Conservation (phyloP, 1,140 invertebrate genomes). For the Drosophila albomicans region DNA sequence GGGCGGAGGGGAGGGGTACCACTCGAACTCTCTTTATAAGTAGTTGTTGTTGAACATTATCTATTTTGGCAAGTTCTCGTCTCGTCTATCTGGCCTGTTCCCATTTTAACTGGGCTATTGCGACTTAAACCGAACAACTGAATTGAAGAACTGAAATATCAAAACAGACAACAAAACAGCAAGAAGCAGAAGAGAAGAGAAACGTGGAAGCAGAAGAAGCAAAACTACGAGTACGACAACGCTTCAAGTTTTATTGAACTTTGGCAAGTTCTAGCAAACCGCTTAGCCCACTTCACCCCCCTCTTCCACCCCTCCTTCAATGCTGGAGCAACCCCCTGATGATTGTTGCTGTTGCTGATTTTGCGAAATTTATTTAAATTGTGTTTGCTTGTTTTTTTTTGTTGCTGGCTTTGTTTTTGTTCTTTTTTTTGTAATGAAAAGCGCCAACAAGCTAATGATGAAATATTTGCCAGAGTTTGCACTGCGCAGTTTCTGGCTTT, state of each 20-base stretch:
- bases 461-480: slow-evolving; percentile 72
- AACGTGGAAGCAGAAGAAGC: slow-evolving; percentile 23
- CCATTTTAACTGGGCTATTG: slow-evolving; percentile 80
- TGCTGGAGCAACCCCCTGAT: not conserved
- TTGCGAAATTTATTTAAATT: slow-evolving; percentile 82
- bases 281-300: not conserved
- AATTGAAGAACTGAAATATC: slow-evolving; percentile 47
- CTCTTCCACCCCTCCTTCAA: not conserved
- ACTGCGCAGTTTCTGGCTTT: slow-evolving; percentile 65
- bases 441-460: slow-evolving; percentile 75
- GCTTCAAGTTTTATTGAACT: slow-evolving; percentile 78
- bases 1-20: slow-evolving; percentile 4
- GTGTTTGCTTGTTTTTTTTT: slow-evolving; percentile 49
- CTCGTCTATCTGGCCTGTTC: slow-evolving; percentile 54
- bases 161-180: slow-evolving; percentile 31
- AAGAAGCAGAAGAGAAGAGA: not conserved
- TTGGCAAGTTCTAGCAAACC: slow-evolving; percentile 58
- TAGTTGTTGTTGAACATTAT: slow-evolving; percentile 50
- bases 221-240: slow-evolving; percentile 36
- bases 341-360: slow-evolving; percentile 46
- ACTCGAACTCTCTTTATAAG: slow-evolving; percentile 34
- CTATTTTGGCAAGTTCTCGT: slow-evolving; percentile 60
- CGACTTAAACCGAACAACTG: slow-evolving; percentile 61
- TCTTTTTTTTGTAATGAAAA: slow-evolving; percentile 65
- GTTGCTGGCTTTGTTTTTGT: slow-evolving; percentile 29